phyloP scores from a whole-genome alignment of 2,797 vertebrate species.

The Vultur gryphus region DNA sequence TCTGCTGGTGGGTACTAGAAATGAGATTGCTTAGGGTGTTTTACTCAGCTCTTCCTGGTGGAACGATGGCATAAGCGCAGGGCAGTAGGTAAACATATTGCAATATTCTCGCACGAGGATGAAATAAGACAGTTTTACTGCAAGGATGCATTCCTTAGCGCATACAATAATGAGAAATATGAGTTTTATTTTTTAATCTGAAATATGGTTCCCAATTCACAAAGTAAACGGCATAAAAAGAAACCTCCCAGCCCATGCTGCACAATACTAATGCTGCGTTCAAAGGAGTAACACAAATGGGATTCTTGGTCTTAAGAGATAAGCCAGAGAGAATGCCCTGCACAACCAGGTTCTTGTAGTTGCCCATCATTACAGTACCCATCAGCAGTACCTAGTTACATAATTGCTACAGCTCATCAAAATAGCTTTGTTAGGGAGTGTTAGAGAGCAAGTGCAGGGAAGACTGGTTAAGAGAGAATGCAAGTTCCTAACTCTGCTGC shows the following conservation, averaged over 20 bases:
- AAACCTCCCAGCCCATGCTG: background rate
- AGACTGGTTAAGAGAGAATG: background rate
- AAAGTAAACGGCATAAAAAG: background rate
- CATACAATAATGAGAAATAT: background rate
- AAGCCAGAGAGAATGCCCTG: background rate
- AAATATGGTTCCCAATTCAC: background rate
- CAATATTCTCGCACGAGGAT: background rate
- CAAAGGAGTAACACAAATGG: background rate
- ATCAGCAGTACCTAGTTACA: background rate
- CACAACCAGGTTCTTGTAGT: background rate
- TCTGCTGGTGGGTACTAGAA: background rate
- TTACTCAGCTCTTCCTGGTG: background rate
- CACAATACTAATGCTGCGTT: background rate
- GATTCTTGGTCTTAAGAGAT: background rate
- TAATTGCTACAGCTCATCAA: background rate
- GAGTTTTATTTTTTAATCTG: background rate
- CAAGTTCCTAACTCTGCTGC: constrained; percentile 44
- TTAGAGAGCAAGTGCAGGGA: background rate
- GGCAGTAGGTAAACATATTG: background rate
- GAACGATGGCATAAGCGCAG: accelerated
- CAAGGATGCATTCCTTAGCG: background rate
- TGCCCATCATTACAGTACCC: background rate
- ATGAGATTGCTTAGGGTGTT: background rate
- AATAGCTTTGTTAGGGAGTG: background rate
- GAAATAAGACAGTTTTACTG: background rate